These are phyloP conservation scores for Cassiopea andromeda DNA, from an alignment of 30 jellyfish, hydroid and myxozoan species.

Conservation along the genomic window DNA sequence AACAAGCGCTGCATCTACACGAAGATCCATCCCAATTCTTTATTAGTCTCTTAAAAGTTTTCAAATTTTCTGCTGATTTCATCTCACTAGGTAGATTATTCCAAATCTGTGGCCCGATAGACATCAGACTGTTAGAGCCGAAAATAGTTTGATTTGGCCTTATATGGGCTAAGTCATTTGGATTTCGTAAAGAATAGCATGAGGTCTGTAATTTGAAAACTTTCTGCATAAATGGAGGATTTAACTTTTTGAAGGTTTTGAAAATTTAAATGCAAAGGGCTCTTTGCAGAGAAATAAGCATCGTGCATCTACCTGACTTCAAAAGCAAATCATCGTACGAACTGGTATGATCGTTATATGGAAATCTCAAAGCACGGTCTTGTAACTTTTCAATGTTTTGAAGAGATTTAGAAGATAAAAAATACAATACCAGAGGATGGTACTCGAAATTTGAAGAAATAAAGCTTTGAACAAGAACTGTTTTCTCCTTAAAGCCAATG, in stretches of 20 bases:
- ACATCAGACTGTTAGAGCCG: conserved; percentile 18
- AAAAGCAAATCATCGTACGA: conserved; percentile 12
- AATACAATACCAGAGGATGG: conserved; percentile 21
- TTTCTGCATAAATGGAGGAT: conserved; percentile 14
- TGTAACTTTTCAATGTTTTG: conserved; percentile 45
- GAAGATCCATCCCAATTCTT: conserved; percentile 38
- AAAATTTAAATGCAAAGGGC: conserved; percentile 28
- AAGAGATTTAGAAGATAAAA: conserved; percentile 29
- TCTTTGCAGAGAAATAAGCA: not conserved
- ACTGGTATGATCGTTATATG: conserved; percentile 18
- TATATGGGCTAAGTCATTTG: not conserved
- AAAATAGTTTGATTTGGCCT: conserved; percentile 26
- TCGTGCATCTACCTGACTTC: not conserved
- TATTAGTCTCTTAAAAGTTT: conserved; percentile 2
- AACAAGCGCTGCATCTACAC: conserved; percentile 1
- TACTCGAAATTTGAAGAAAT: conserved; percentile 4
- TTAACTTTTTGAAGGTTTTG: not conserved
- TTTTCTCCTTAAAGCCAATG: no score
- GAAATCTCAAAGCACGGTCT: conserved; percentile 32
- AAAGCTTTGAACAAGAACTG: not conserved
- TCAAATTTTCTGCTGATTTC: conserved; percentile 30
- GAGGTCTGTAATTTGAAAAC: not conserved
- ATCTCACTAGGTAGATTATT: conserved; percentile 5
- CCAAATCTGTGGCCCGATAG: conserved; percentile 25
- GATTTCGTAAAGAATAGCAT: conserved; percentile 1